Conservation (phyloP, 1,140 invertebrate species). For the Psilanteris sp. region DNA sequence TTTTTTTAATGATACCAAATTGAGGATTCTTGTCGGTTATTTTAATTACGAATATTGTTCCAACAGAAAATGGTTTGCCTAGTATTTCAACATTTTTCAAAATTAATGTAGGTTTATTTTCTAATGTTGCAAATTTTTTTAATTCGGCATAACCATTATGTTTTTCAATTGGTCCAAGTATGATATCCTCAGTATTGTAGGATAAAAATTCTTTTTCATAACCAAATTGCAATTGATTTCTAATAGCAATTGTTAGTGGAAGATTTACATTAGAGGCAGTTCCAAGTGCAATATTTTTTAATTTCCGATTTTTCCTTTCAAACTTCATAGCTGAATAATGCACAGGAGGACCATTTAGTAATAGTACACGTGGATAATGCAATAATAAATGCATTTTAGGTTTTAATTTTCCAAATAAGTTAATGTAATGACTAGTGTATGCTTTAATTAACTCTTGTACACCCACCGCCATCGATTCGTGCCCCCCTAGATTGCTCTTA, state of each 20-base stretch:
- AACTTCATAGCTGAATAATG: conserved; percentile 10
- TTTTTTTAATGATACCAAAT: conserved; percentile 1
- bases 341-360: conserved; percentile 1
- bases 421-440: no score
- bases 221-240: conserved; percentile 25
- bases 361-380: conserved; percentile 17
- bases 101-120: background rate
- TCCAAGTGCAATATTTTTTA: conserved; percentile 10
- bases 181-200: background rate
- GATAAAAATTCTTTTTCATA: conserved; percentile 17
- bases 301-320: conserved; percentile 12
- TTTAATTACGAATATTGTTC: conserved; percentile 5
- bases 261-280: conserved; percentile 16
- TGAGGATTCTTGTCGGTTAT: background rate
- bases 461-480: no score
- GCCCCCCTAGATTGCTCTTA: no score
- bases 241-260: conserved; percentile 14
- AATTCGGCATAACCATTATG: background rate
- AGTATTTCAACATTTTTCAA: conserved; percentile 17
- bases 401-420: no score
- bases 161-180: conserved; percentile 6
- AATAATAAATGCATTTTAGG: conserved; percentile 13
- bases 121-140: background rate
- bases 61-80: conserved; percentile 20
- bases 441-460: background rate